Evolutionary conservation across 2,888 invertebrate species (phyloP).

Genomic region (Gari tellinella): DNA sequence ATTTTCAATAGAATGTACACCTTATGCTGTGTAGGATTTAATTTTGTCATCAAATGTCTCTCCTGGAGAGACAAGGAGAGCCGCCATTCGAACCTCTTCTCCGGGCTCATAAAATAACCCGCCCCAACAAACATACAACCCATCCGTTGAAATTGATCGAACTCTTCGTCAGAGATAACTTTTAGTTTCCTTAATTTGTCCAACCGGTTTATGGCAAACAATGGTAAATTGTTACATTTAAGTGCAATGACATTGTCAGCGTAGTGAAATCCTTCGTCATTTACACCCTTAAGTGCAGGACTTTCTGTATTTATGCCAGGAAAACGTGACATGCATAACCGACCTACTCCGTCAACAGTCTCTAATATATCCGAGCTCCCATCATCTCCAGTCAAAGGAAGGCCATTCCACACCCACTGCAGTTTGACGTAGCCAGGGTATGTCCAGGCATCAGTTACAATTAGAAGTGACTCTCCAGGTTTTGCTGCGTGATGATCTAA

Average conservation of each 20-base stretch:
- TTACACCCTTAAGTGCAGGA: not conserved
- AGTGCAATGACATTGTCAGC: not conserved
- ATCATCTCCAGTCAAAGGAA: not conserved
- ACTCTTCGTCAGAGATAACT: not conserved
- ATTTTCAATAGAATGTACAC: constrained; percentile 29
- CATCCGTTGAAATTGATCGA: not conserved
- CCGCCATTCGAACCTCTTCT: constrained; percentile 17
- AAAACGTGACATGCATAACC: too few relatives aligned
- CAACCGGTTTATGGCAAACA: not conserved
- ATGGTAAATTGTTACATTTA: not conserved
- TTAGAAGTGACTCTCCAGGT: not conserved
- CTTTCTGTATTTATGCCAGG: not conserved
- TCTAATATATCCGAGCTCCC: too few relatives aligned
- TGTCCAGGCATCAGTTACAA: constrained; percentile 1
- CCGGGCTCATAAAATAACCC: not conserved
- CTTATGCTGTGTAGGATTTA: constrained; percentile 20
- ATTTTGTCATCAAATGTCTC: constrained; percentile 23
- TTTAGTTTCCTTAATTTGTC: not conserved
- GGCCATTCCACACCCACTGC: not conserved
- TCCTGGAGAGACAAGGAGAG: constrained; percentile 18
- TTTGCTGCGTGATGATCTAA: not conserved
- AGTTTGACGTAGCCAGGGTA: constrained; percentile 19
- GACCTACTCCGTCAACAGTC: too few relatives aligned
- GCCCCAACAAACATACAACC: constrained; percentile 11
- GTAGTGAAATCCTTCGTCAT: too few relatives aligned